A percentile compares a stretch with the other conserved stretches of the same genome.
Evolutionary conservation across 30 jellyfish, hydroid and myxozoan genomes (phyloP).

Genomic region (Hydra vulgaris): DNA sequence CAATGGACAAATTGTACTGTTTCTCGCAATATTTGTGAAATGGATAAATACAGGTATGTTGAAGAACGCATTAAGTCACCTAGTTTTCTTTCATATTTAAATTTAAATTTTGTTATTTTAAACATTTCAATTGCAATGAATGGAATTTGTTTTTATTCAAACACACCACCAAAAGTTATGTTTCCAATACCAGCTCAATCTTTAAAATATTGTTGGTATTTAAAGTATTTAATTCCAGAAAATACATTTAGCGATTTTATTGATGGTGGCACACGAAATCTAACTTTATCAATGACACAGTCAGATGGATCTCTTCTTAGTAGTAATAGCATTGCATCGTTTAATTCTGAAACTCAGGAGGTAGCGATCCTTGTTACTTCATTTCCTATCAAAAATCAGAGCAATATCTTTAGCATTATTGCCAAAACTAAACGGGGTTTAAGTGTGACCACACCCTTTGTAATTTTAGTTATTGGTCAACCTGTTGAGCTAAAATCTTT

Average conservation of each 20-base stretch:
- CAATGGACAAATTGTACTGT: conserved; percentile 71
- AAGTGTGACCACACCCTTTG: conserved; percentile 35
- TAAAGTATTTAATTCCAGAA: conserved; percentile 44
- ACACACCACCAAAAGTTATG: conserved; percentile 42
- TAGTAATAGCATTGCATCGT: conserved; percentile 53
- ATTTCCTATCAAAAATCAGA: not conserved
- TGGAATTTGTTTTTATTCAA: conserved; percentile 47
- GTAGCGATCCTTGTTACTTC: conserved; percentile 9
- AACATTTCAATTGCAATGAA: not conserved
- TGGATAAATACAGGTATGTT: not conserved
- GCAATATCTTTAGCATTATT: conserved; percentile 16
- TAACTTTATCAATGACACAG: conserved; percentile 38
- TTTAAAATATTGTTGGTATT: conserved; percentile 52
- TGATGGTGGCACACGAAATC: conserved; percentile 64
- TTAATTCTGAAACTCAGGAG: conserved; percentile 36
- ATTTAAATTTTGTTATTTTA: conserved; percentile 16
- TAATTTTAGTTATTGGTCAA: conserved; percentile 15
- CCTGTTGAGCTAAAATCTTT: conserved; percentile 8
- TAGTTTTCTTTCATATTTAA: conserved; percentile 25
- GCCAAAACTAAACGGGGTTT: conserved; percentile 68
- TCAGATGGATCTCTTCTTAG: conserved; percentile 31
- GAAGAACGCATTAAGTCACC: conserved; percentile 22
- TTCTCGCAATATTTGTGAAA: conserved; percentile 45
- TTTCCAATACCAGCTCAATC: conserved; percentile 41
- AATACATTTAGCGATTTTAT: conserved; percentile 60